Evolutionary conservation across 1,140 invertebrate species (phyloP).

Genomic region (Piezodorus guildinii): DNA sequence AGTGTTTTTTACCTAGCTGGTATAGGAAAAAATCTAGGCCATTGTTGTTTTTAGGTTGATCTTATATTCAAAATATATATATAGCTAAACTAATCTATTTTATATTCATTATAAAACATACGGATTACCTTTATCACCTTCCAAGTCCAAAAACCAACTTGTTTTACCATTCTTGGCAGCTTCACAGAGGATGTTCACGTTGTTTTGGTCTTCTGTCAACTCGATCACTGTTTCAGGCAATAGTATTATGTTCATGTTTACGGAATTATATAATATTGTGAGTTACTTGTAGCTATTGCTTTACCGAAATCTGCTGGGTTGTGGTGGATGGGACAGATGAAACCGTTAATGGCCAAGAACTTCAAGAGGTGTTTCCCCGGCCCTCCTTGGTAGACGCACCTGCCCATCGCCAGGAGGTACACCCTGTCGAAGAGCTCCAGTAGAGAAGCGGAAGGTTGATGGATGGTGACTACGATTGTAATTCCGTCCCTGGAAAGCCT

Average conservation of each 20-base stretch:
- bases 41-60: too few relatives aligned
- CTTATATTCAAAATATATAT: too few relatives aligned
- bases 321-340: constrained; percentile 61
- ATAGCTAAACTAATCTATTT: too few relatives aligned
- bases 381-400: constrained; percentile 61
- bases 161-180: constrained; percentile 31
- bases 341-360: constrained; percentile 50
- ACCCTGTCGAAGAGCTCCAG: constrained; percentile 67
- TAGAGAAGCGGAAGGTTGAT: constrained; percentile 73
- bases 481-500: constrained; percentile 64
- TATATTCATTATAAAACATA: too few relatives aligned
- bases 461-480: constrained; percentile 82
- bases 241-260: not conserved
- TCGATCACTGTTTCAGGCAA: constrained; percentile 11
- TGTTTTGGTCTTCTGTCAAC: constrained; percentile 24
- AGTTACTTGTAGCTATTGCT: constrained; percentile 26
- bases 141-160: not conserved
- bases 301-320: constrained; percentile 75
- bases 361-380: constrained; percentile 49
- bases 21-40: too few relatives aligned
- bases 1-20: too few relatives aligned
- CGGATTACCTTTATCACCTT: too few relatives aligned
- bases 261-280: not conserved
- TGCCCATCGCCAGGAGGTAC: constrained; percentile 58
- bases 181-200: constrained; percentile 26